phyloP scores from a whole-genome alignment of 2,113 vertebrate genomes.

The Pampusana beccarii region DNA sequence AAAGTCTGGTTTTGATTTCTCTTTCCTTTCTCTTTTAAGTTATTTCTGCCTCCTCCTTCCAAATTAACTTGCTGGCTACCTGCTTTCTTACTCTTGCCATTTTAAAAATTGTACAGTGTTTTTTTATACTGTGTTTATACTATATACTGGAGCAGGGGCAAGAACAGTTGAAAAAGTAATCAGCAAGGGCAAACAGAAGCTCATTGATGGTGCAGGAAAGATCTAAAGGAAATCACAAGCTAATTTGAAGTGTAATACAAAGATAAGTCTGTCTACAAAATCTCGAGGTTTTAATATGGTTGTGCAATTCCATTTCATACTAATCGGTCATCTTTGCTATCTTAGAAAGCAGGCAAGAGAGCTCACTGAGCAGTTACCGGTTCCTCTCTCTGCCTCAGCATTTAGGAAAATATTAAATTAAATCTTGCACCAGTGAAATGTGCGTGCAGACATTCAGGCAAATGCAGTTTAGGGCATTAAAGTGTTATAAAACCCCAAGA shows the following conservation, averaged over 20 bases:
- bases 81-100: neutral
- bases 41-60: neutral
- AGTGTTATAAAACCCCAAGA: neutral
- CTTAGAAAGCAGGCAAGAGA: neutral
- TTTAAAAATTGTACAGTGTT: neutral
- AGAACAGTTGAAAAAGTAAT: neutral
- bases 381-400: neutral
- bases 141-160: neutral
- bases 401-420: neutral
- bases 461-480: neutral
- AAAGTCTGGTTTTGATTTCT: neutral
- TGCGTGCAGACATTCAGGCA: neutral
- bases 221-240: neutral
- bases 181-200: neutral
- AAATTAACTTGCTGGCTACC: neutral
- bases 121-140: neutral
- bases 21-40: neutral
- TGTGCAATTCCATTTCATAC: neutral
- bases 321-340: neutral
- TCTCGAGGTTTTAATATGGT: neutral
- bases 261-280: neutral
- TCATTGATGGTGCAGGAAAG: neutral
- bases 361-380: neutral
- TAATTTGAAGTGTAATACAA: neutral
- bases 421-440: neutral